A percentile compares a stretch with the other conserved stretches of the same genome.
phyloP scores from a whole-genome alignment of 1,140 invertebrate species.

The Hycleus cichorii region DNA sequence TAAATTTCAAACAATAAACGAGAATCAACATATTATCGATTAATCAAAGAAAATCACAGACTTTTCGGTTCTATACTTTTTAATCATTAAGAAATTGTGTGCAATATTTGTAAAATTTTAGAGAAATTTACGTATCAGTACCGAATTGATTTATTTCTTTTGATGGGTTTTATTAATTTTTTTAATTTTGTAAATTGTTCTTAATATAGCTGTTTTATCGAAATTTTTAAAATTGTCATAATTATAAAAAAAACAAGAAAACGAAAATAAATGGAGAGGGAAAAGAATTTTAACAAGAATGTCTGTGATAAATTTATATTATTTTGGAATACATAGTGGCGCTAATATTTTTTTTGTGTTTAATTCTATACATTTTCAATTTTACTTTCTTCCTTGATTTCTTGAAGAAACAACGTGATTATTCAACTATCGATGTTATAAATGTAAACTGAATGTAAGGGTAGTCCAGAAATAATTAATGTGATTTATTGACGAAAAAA shows the following conservation, averaged over 20 bases:
- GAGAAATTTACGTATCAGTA: not conserved
- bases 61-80: not conserved
- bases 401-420: not conserved
- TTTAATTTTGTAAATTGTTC: constrained; percentile 8
- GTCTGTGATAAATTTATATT: constrained; percentile 32
- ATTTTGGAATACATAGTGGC: constrained; percentile 30
- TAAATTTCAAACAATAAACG: not conserved
- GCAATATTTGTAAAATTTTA: not conserved
- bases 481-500: too few relatives aligned
- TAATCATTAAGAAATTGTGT: not conserved
- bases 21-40: not conserved
- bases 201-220: constrained; percentile 18
- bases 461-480: constrained; percentile 15
- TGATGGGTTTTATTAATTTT: not conserved
- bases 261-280: not conserved
- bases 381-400: constrained; percentile 1
- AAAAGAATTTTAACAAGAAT: constrained; percentile 23
- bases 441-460: constrained; percentile 5
- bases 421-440: constrained; percentile 3
- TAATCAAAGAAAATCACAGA: not conserved
- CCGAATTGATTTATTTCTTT: not conserved
- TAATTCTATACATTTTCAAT: constrained; percentile 4
- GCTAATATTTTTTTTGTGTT: constrained; percentile 19
- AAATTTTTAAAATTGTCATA: constrained; percentile 17
- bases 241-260: not conserved